These are phyloP conservation scores for Mizuhopecten yessoensis DNA, from an alignment of 1,140 invertebrate genomes.

Conservation along the genomic window DNA sequence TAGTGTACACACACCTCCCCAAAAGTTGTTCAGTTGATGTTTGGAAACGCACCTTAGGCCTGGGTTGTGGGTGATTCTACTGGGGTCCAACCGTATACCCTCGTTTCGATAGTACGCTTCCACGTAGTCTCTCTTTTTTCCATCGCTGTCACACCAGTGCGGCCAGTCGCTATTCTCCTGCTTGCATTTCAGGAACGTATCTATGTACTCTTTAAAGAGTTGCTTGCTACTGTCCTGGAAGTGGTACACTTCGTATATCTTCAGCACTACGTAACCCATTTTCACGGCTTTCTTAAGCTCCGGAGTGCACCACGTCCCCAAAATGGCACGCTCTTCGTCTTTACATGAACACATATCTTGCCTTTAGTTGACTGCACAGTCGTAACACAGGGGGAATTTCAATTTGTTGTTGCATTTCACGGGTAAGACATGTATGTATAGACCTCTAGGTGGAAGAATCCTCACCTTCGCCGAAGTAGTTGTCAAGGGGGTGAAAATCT, in stretches of 20 bases:
- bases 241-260: too few species aligned
- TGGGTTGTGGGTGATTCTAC: too few species aligned
- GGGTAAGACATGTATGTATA: neutral
- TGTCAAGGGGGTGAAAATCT: slow-evolving; percentile 53
- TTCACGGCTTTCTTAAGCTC: neutral
- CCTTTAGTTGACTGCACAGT: neutral
- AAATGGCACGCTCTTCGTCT: too few species aligned
- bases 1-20: too few species aligned
- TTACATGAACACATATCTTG: neutral
- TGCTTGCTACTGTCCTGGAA: too few species aligned
- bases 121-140: neutral
- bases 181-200: slow-evolving; percentile 79
- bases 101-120: too few species aligned
- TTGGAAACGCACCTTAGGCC: too few species aligned
- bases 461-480: slow-evolving; percentile 66
- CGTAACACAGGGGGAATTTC: neutral
- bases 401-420: neutral
- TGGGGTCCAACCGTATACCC: slow-evolving; percentile 15
- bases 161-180: slow-evolving; percentile 76
- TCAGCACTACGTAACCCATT: too few species aligned
- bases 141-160: slow-evolving; percentile 43
- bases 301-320: neutral
- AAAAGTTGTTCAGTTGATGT: too few species aligned
- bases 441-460: slow-evolving; percentile 55
- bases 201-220: slow-evolving; percentile 62